A percentile compares a stretch with the other conserved stretches of the same genome.
phyloP scores from a whole-genome alignment of 2,113 vertebrate genomes.

The Odocoileus hemionus region DNA sequence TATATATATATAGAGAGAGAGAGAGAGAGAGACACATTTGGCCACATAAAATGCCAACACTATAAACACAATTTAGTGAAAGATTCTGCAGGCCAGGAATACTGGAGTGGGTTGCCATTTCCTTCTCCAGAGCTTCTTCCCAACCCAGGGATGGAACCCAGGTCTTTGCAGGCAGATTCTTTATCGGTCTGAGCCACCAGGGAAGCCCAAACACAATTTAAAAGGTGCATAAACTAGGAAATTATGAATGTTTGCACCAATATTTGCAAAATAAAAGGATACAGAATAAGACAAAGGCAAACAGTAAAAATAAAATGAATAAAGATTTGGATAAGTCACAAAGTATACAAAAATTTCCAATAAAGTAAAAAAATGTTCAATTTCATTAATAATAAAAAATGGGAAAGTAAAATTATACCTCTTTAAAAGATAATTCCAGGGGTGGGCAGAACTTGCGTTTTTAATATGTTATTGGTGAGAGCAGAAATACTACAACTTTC shows the following conservation, averaged over 20 bases:
- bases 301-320: slow-evolving; percentile 19
- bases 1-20: not conserved
- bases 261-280: slow-evolving; percentile 7
- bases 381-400: not conserved
- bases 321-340: not conserved
- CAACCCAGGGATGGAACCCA: not conserved
- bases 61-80: not conserved
- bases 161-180: not conserved
- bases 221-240: not conserved
- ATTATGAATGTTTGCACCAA: not conserved
- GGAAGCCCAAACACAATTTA: not conserved
- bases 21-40: not conserved
- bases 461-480: not conserved
- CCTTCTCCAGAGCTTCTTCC: not conserved
- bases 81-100: not conserved
- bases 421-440: not conserved
- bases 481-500: slow-evolving; percentile 16
- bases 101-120: not conserved
- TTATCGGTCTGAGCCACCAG: not conserved
- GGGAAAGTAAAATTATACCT: slow-evolving; percentile 7
- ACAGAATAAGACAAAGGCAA: not conserved
- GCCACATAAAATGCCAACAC: not conserved
- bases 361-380: slow-evolving; percentile 34
- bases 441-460: not conserved
- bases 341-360: slow-evolving; percentile 1